Evolutionary conservation across 2,888 invertebrate species (phyloP), one percentile per base, ranked within the genome.

Genomic region (Pyrrhosoma nymphula): DNA sequence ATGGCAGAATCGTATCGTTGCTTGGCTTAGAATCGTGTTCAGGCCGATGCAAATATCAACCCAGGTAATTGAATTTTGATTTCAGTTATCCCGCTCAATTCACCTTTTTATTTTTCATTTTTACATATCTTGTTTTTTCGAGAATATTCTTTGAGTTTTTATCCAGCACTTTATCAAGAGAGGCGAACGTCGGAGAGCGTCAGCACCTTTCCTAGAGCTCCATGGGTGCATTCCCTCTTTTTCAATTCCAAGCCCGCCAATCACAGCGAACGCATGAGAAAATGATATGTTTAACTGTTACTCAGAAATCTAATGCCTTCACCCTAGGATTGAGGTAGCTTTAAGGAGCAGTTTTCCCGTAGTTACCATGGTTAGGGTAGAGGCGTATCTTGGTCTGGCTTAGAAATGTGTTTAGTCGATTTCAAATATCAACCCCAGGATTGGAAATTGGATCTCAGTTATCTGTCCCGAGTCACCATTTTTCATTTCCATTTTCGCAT

Each of bases 391-490:
- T 4, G 47, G 8, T 2, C 2, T 47, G 8, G 2, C 47, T 47
- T 47, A 47, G 47, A 47, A 47, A 8, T 35, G 30, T 82, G 16
- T n/a, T 82, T 82, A 82, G 35, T 35, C 82, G 16, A 16, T 82
- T 82, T 82, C 30, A 16, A 14, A 82, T n/a, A 82, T 82, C 82
- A 35, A 82, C 35, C 82, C 3, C 10, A 20, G 60, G 82, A 35
- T 35, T 82, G 82, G 30, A 82, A 82, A 35, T 82, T 82, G 35
- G 82, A 82, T 82, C 35, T 82, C 82, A 82, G 30, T 82, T 82
- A 82, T 82, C 35, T 14, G 35, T 14, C 35, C 35, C 82, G 2
- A 69, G 16, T 82, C 69, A n/a, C n/a, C 69, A 47, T n/a, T 69
- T 69, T 69, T 8, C 2, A n/a, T 12, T 69, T 69, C n/a, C 20